Base-by-base conservation (phyloP, 2,113 vertebrate species). In the Pelobates fuscus region DNA sequence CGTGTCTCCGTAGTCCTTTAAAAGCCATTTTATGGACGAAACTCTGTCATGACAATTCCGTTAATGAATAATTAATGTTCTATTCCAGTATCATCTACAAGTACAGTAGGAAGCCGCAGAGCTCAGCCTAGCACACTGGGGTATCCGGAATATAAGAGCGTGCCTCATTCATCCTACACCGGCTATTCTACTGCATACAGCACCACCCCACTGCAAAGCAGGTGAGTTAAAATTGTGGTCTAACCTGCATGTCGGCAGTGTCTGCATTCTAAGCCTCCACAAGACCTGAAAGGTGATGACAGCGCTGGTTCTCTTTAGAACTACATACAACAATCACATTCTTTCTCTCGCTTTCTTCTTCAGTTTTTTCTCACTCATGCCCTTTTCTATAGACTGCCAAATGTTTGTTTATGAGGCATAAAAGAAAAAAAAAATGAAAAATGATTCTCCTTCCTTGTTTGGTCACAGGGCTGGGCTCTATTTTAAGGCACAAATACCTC, bases 101-200 rank as follows among this genome's bases (percentile, higher is more conserved):
- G 93, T 44, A 84, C 91, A 58, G 81, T 86, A 18, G 94, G 90
- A 65, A 95, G 86, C 83, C 97, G 96, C 94, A 89, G 88, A 74
- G 88, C 84, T 73, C 94, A 92, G 7, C 76, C 89, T 62, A 84
- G 89, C 70, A 84, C 90, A 0, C 46, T 88, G 43, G 92, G 90
- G 17, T 86, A 93, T 49, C 63, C 87, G 0, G 94, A 97, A 30
- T 95, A 93, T 0, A 89, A 94, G 68, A 78, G 87, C 0, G 21
- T 87, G 15, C 89, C 90, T 41, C 91, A 91, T 23, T 89, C 93
- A 77, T 82, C 93, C 26, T 97, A 91, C 0, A 27, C 85, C 70
- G 94, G 92, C 82, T 87, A 91, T 0, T 86, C 81, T 70, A 88
- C 85, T 2, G 81, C 88, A 70, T 92, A 93, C 78, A 90, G 90